phyloP scores from a whole-genome alignment of 2,888 invertebrate species.

The Incurvaria masculella region DNA sequence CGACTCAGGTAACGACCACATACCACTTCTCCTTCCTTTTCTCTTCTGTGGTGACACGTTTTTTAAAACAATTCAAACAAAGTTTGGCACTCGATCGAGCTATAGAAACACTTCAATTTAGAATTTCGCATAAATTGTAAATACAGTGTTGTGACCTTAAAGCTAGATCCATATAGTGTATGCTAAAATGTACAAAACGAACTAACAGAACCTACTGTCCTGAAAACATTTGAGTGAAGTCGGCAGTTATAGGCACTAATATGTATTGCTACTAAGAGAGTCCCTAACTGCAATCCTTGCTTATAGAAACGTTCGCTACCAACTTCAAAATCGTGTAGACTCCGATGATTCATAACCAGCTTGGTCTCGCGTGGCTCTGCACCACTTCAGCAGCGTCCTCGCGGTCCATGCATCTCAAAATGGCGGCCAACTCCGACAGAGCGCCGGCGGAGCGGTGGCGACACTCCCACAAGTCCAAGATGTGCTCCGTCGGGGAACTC shows the following conservation, averaged over 20 bases:
- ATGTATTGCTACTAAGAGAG: slow-evolving; percentile 18
- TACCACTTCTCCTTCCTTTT: too few relatives aligned
- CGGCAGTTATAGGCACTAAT: slow-evolving; percentile 7
- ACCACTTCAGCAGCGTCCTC: slow-evolving; percentile 47
- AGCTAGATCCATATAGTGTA: background rate
- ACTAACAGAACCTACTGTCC: background rate
- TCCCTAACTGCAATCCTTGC: slow-evolving; percentile 14
- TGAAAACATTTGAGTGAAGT: background rate
- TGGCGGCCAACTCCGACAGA: slow-evolving; percentile 65
- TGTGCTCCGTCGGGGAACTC: slow-evolving; percentile 94
- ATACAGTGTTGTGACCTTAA: background rate
- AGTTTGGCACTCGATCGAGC: background rate
- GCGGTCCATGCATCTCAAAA: slow-evolving; percentile 42
- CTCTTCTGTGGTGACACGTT: too few relatives aligned
- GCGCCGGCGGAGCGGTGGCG: slow-evolving; percentile 81
- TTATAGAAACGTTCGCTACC: slow-evolving; percentile 18
- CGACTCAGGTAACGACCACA: too few relatives aligned
- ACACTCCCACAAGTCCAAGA: slow-evolving; percentile 95
- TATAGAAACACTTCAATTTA: background rate
- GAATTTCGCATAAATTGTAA: background rate
- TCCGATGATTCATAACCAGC: slow-evolving; percentile 45
- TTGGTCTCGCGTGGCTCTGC: slow-evolving; percentile 44
- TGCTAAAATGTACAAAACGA: background rate
- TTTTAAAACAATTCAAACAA: background rate
- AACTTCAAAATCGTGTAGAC: slow-evolving; percentile 17